phyloP scores from a whole-genome alignment of 2,888 invertebrate species.

The Drosophila pseudotalamancana region DNA sequence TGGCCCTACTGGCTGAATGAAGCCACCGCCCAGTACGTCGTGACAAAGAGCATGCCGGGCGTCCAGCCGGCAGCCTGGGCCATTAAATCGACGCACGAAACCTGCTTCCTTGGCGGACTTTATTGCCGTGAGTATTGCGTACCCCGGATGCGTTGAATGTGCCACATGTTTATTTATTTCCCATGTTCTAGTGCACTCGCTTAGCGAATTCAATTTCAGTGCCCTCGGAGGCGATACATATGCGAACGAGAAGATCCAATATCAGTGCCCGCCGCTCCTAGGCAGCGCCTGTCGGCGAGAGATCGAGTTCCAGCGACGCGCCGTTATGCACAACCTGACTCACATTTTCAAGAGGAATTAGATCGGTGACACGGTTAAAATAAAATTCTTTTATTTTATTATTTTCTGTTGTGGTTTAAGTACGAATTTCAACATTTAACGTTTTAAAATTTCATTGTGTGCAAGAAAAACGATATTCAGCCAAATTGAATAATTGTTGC shows the following conservation, averaged over 20 bases:
- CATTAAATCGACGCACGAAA: conserved; percentile 87
- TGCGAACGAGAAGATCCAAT: conserved; percentile 86
- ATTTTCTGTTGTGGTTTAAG: not conserved
- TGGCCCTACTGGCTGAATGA: conserved; percentile 87
- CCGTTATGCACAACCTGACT: conserved; percentile 83
- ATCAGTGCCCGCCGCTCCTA: conserved; percentile 88
- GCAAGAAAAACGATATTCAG: conserved; percentile 22
- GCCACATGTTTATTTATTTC: not conserved
- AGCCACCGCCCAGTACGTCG: conserved; percentile 86
- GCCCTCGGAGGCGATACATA: conserved; percentile 84
- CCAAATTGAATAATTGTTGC: conserved; percentile 51
- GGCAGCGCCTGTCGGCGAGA: conserved; percentile 86
- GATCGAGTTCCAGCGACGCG: conserved; percentile 84
- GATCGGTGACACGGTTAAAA: not conserved
- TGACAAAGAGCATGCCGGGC: conserved; percentile 85
- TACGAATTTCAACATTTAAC: conserved; percentile 33
- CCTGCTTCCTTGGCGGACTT: conserved; percentile 86
- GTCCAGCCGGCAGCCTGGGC: conserved; percentile 84
- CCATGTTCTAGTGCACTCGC: conserved; percentile 86
- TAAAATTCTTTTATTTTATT: not conserved
- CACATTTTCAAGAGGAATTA: conserved; percentile 63
- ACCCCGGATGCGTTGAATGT: not conserved
- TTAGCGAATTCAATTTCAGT: conserved; percentile 87
- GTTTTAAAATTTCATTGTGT: conserved; percentile 37
- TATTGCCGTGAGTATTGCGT: conserved; percentile 87